Percentiles rank a stretch among this genome's conserved stretches.
phyloP scores from a whole-genome alignment of 64 coral and sea anemone genomes.

The Astreopora myriophthalma region DNA sequence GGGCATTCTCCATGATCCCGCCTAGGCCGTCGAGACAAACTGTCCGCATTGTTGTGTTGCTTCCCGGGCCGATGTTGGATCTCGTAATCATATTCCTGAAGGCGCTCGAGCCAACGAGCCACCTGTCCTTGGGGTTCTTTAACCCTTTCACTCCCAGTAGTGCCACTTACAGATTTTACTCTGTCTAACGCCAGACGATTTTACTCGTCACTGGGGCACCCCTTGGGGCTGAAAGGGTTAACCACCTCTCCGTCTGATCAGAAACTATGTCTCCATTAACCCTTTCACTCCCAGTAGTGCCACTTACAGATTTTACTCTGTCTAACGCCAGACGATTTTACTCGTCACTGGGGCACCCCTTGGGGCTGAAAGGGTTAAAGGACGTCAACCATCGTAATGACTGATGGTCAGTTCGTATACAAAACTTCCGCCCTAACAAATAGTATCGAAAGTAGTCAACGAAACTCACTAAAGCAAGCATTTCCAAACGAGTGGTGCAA shows the following conservation, averaged over 20 bases:
- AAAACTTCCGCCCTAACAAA: conserved; percentile 11
- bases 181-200: too few species aligned
- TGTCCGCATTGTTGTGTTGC: conserved; percentile 26
- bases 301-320: too few species aligned
- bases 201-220: too few species aligned
- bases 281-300: too few species aligned
- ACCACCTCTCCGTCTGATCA: too few species aligned
- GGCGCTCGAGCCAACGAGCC: conserved; percentile 18
- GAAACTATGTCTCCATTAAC: too few species aligned
- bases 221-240: too few species aligned
- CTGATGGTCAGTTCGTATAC: conserved; percentile 2
- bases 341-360: too few species aligned
- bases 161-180: too few species aligned
- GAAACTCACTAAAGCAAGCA: conserved; percentile 24
- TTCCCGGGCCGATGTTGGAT: conserved; percentile 6
- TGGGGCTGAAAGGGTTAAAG: too few species aligned
- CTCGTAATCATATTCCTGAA: conserved; percentile 36
- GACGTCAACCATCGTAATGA: conserved; percentile 35
- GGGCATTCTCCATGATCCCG: conserved; percentile 10
- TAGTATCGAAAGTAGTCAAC: background rate
- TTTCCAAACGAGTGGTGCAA: conserved; percentile 15
- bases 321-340: too few species aligned
- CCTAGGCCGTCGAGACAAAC: conserved; percentile 13
- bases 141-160: too few species aligned
- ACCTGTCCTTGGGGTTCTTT: conserved; percentile 33